Conservation (phyloP, 2,113 vertebrate genomes). For the Pogona vitticeps region DNA sequence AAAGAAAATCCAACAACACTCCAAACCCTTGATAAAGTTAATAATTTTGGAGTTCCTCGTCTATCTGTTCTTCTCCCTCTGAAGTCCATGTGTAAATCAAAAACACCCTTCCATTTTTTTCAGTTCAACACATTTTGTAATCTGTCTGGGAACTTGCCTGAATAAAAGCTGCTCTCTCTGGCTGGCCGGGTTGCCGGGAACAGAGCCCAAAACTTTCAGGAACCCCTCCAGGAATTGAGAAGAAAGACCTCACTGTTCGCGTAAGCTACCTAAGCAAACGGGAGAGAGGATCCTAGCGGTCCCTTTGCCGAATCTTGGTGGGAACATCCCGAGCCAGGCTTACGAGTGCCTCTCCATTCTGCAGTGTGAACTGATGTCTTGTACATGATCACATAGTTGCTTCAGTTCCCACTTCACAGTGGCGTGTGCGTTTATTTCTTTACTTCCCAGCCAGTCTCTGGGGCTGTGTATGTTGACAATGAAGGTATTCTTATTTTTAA, state of each 20-base stretch:
- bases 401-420: background rate
- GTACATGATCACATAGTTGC: background rate
- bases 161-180: background rate
- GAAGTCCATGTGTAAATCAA: background rate
- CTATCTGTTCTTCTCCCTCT: background rate
- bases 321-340: background rate
- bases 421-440: background rate
- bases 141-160: conserved; percentile 10
- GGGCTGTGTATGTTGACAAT: background rate
- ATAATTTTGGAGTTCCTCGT: background rate
- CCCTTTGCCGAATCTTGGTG: background rate
- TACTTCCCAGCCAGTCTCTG: background rate
- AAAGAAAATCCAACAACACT: too few relatives aligned
- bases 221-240: background rate
- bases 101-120: background rate
- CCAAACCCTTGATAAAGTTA: background rate
- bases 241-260: conserved; percentile 8
- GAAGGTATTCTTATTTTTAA: background rate
- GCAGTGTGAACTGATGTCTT: too few relatives aligned
- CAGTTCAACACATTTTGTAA: background rate
- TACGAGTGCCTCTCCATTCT: background rate
- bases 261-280: conserved; percentile 4
- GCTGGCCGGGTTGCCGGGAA: background rate
- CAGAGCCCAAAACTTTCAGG: background rate
- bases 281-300: background rate